phyloP scores from a whole-genome alignment of 2,888 invertebrate species.

The Lucinisca nassula region DNA sequence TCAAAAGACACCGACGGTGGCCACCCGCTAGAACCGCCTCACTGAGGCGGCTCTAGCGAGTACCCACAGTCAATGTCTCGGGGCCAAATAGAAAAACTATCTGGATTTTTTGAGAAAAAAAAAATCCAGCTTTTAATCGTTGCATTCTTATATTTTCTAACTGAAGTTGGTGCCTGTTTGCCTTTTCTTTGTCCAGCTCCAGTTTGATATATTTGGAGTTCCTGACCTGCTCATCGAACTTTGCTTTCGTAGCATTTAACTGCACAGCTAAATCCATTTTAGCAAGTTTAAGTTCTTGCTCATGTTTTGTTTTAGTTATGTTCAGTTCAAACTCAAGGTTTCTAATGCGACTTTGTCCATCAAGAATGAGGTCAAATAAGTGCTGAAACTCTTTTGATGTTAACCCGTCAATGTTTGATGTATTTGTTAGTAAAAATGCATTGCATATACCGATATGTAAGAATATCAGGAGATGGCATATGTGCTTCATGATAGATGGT shows the following conservation, averaged over 20 bases:
- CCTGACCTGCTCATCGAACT: neutral
- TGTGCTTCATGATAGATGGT: no score
- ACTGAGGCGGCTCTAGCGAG: no score
- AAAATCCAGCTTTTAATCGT: no score
- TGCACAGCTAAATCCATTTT: neutral
- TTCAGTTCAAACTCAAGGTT: neutral
- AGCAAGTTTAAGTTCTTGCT: neutral
- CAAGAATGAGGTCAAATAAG: neutral
- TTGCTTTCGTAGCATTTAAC: neutral
- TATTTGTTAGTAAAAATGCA: neutral
- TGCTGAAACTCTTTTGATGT: neutral
- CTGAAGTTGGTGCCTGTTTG: neutral
- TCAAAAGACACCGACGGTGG: no score
- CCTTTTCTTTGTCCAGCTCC: neutral
- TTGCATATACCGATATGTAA: no score
- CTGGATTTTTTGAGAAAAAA: no score
- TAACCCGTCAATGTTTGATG: neutral
- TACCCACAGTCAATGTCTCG: no score
- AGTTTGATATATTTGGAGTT: neutral
- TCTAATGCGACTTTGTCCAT: neutral
- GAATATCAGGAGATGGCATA: no score
- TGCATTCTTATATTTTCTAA: neutral
- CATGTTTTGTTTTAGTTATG: neutral
- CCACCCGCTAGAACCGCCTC: no score
- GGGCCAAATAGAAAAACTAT: no score